Evolutionary conservation across 1,140 invertebrate species (phyloP).

Genomic region (Stenopsyche tienmushanensis): DNA sequence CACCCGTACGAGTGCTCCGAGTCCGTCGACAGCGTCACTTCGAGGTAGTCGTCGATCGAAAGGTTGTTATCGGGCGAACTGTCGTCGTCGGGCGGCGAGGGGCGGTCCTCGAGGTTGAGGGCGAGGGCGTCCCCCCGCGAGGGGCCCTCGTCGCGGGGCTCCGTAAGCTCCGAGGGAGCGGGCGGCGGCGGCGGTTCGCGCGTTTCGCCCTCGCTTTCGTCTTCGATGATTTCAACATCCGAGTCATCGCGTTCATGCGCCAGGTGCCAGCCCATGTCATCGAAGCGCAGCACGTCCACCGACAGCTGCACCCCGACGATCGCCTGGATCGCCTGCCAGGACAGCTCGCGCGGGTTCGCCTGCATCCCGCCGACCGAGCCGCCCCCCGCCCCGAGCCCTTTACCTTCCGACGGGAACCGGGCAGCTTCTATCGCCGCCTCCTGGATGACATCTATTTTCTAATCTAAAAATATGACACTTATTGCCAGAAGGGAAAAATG

Average conservation of each 20-base stretch:
- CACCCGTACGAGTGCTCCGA: slow-evolving; percentile 53
- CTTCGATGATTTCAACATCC: slow-evolving; percentile 57
- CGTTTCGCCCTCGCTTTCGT: slow-evolving; percentile 51
- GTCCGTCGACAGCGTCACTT: slow-evolving; percentile 55
- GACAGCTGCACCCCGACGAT: slow-evolving; percentile 58
- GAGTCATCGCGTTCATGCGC: slow-evolving; percentile 55
- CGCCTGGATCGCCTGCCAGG: slow-evolving; percentile 58
- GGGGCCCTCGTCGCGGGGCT: slow-evolving; percentile 4
- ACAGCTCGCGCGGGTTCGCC: slow-evolving; percentile 58
- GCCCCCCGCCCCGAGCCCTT: not conserved
- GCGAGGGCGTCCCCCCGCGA: slow-evolving; percentile 7
- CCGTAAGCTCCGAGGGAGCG: not conserved
- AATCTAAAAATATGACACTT: slow-evolving; percentile 58
- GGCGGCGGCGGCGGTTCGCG: slow-evolving; percentile 6
- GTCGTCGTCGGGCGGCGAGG: slow-evolving; percentile 6
- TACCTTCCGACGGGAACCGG: not conserved
- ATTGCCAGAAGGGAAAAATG: slow-evolving; percentile 32
- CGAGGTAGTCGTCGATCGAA: slow-evolving; percentile 57
- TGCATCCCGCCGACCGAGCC: slow-evolving; percentile 45
- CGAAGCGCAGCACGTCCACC: slow-evolving; percentile 55
- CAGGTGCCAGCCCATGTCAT: slow-evolving; percentile 56
- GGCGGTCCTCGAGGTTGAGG: not conserved
- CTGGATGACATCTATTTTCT: slow-evolving; percentile 51
- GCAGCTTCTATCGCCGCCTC: slow-evolving; percentile 4
- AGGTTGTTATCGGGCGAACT: slow-evolving; percentile 50